phyloP scores from a whole-genome alignment of 1,140 invertebrate genomes.

The Caerostris darwini region DNA sequence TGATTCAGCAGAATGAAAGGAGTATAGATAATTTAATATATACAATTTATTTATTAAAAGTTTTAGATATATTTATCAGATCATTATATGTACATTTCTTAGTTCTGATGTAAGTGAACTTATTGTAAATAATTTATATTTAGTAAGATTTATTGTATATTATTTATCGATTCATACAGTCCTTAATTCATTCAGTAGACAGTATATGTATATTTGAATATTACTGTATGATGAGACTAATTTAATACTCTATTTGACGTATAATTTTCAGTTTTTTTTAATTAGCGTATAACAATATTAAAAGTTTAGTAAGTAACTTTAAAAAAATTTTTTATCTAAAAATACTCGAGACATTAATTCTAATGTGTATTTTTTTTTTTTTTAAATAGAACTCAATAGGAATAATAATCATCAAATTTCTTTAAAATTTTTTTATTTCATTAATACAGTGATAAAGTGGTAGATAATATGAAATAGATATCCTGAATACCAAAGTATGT shows the following conservation, averaged over 20 bases:
- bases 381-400: too few relatives aligned
- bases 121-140: constrained; percentile 21
- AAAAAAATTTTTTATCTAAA: too few relatives aligned
- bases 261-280: too few relatives aligned
- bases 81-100: constrained; percentile 8
- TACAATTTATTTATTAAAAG: constrained; percentile 28
- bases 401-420: too few relatives aligned
- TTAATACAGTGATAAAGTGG: too few relatives aligned
- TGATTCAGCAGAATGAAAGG: constrained; percentile 26
- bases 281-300: too few relatives aligned
- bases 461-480: not conserved
- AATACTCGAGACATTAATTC: too few relatives aligned
- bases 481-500: not conserved
- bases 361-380: too few relatives aligned
- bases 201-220: not conserved
- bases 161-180: not conserved
- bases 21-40: constrained; percentile 45
- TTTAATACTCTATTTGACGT: too few relatives aligned
- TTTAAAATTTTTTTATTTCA: too few relatives aligned
- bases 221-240: too few relatives aligned
- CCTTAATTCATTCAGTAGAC: not conserved
- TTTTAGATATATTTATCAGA: constrained; percentile 8
- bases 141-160: not conserved
- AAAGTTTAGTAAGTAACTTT: too few relatives aligned
- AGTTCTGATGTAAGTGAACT: not conserved